Evolutionary conservation across 2,113 vertebrate species (phyloP).

Genomic region (Amphilophus citrinellus): DNA sequence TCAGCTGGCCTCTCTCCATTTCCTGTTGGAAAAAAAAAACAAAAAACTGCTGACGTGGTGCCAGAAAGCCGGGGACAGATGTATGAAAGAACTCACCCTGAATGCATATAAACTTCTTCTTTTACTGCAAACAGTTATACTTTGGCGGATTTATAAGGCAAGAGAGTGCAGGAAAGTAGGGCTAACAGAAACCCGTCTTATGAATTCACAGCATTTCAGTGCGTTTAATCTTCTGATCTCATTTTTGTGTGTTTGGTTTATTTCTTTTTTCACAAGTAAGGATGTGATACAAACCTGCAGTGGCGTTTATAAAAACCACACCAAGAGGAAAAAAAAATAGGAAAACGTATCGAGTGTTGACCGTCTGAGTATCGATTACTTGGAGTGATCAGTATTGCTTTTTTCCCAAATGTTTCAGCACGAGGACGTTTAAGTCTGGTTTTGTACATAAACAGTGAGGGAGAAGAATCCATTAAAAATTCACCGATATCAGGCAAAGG

Average conservation of each 20-base stretch:
- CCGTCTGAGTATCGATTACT: neutral
- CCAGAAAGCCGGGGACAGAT: neutral
- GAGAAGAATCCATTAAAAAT: neutral
- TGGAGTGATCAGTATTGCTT: neutral
- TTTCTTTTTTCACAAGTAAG: neutral
- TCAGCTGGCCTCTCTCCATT: constrained; percentile 17
- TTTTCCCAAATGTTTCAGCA: neutral
- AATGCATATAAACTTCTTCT: constrained; percentile 23
- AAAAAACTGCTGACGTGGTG: constrained; percentile 28
- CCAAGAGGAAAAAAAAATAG: too few species aligned
- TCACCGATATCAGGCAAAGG: neutral
- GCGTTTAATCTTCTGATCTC: too few species aligned
- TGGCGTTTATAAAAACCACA: too few species aligned
- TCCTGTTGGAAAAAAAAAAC: neutral
- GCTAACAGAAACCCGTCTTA: too few species aligned
- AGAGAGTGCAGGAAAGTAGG: neutral
- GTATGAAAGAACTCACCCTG: neutral
- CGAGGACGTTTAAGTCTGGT: too few species aligned
- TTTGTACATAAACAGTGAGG: neutral
- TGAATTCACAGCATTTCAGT: too few species aligned
- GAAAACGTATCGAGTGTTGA: neutral
- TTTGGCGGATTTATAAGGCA: neutral
- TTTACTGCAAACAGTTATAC: constrained; percentile 19
- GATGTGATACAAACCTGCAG: neutral
- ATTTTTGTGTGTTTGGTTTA: neutral